Evolutionary conservation across 2,888 invertebrate species (phyloP).

Genomic region (Conchocele bisecta): DNA sequence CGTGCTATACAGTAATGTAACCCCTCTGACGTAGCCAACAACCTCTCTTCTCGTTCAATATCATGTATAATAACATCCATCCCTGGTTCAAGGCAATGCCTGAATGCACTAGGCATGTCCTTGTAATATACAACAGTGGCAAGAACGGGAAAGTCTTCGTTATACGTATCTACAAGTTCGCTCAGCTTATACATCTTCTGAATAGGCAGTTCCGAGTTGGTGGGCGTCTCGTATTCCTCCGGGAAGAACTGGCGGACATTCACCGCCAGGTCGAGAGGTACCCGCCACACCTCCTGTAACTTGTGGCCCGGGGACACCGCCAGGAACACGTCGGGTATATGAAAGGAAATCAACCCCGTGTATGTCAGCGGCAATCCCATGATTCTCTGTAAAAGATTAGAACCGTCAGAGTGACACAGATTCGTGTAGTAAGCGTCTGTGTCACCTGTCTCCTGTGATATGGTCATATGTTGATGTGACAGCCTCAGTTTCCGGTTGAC

Average conservation of each 20-base stretch:
- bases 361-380: conserved; percentile 66
- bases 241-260: conserved; percentile 38
- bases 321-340: conserved; percentile 65
- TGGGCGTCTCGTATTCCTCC: conserved; percentile 49
- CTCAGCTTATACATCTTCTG: conserved; percentile 52
- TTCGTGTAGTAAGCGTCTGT: conserved; percentile 47
- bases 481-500: conserved; percentile 67
- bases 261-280: conserved; percentile 64
- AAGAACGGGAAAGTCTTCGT: conserved; percentile 65
- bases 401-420: conserved; percentile 47
- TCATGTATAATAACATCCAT: conserved; percentile 66
- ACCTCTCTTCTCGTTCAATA: conserved; percentile 61
- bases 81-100: conserved; percentile 58
- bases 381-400: conserved; percentile 45
- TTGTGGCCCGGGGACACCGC: conserved; percentile 65
- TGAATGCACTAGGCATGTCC: conserved; percentile 57
- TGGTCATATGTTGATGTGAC: conserved; percentile 52
- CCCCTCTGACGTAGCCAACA: conserved; percentile 63
- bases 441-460: conserved; percentile 21
- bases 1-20: conserved; percentile 62
- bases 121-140: conserved; percentile 63
- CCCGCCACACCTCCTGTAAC: conserved; percentile 63
- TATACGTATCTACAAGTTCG: conserved; percentile 60
- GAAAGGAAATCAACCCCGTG: conserved; percentile 65
- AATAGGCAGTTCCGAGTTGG: conserved; percentile 3